Percentiles rank a stretch among this genome's conserved stretches.
Evolutionary conservation across 2,113 vertebrate species (phyloP).

Genomic region (Thamnophis sirtalis): DNA sequence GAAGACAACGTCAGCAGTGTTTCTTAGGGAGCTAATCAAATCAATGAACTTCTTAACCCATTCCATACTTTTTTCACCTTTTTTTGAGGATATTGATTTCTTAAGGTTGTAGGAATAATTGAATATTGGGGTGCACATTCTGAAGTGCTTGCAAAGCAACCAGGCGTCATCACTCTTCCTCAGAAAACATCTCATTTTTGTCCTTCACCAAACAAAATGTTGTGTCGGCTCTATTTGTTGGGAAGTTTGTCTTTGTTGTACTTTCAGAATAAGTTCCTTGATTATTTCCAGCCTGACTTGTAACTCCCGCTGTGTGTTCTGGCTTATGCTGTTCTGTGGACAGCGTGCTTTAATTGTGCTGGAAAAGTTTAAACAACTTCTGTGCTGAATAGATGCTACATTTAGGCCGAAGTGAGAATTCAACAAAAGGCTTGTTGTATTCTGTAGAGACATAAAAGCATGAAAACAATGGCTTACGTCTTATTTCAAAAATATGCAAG

Average conservation of each 20-base stretch:
- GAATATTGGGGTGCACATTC: background rate
- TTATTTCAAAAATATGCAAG: background rate
- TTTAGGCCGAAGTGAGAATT: background rate
- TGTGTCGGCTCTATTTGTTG: background rate
- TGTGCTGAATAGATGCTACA: conserved; percentile 11
- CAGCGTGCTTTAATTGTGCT: conserved; percentile 16
- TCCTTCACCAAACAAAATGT: background rate
- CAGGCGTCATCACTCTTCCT: background rate
- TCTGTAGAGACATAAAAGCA: background rate
- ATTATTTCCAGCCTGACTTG: conserved; percentile 11
- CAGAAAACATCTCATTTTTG: conserved; percentile 10
- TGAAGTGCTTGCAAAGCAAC: background rate
- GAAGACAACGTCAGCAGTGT: background rate
- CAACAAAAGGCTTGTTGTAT: background rate
- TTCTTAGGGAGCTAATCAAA: conserved; percentile 8
- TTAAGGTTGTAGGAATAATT: background rate
- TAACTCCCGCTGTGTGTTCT: conserved; percentile 10
- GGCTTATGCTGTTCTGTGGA: conserved; percentile 6
- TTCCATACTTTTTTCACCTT: background rate
- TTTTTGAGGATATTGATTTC: background rate
- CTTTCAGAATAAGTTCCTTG: conserved; percentile 5
- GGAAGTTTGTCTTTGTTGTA: conserved; percentile 6
- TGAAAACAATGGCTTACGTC: background rate
- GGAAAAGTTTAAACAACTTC: conserved; percentile 25
- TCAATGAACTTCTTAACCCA: background rate